These are phyloP conservation scores for Melanargia galathea DNA, from an alignment of 2,888 invertebrate species.

Conservation along the genomic window DNA sequence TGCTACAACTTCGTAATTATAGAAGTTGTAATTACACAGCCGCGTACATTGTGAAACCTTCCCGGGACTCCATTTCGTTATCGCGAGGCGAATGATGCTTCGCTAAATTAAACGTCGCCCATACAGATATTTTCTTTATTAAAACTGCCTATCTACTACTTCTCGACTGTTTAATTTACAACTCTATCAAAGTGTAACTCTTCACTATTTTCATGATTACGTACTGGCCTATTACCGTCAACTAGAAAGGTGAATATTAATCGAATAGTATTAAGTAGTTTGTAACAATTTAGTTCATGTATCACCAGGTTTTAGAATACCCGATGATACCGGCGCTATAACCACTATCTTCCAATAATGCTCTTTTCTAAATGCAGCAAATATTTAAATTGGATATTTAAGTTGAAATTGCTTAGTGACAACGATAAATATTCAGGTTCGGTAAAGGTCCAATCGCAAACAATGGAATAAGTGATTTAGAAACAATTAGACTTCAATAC, in stretches of 20 bases:
- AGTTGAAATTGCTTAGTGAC: background rate
- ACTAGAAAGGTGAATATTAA: conserved; percentile 6
- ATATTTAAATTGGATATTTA: background rate
- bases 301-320: background rate
- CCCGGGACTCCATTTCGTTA: conserved; percentile 65
- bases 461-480: conserved; percentile 20
- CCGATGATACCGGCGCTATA: background rate
- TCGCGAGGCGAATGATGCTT: conserved; percentile 69
- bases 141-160: conserved; percentile 49
- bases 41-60: conserved; percentile 66
- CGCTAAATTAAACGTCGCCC: conserved; percentile 77
- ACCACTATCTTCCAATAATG: background rate
- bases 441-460: conserved; percentile 9
- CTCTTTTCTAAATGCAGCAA: background rate
- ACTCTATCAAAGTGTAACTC: conserved; percentile 16
- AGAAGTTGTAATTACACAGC: conserved; percentile 77
- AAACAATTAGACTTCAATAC: conserved; percentile 28
- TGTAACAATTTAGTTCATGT: background rate
- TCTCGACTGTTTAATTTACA: conserved; percentile 22
- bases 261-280: background rate
- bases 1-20: conserved; percentile 74
- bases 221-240: background rate
- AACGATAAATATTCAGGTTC: too few species aligned
- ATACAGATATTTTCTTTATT: conserved; percentile 66
- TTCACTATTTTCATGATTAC: conserved; percentile 10